A percentile compares a stretch with the other conserved stretches of the same genome.
Evolutionary conservation across 2,113 vertebrate species (phyloP).

Genomic region (Nematolebias whitei): DNA sequence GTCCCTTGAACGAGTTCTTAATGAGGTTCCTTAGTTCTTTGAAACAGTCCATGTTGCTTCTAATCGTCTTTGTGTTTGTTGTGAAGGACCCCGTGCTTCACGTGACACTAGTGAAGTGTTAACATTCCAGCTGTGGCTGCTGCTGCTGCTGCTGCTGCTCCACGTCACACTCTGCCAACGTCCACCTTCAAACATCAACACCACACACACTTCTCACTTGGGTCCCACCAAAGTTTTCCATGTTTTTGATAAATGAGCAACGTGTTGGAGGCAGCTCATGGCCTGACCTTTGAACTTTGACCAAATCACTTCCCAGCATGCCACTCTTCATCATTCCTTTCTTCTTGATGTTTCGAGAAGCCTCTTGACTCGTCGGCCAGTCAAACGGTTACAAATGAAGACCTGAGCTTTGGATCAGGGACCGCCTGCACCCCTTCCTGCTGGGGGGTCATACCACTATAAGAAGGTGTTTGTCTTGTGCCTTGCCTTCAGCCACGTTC

Average conservation of each 20-base stretch:
- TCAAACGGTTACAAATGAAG: slow-evolving; percentile 52
- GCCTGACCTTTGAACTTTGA: slow-evolving; percentile 75
- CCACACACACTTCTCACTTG: slow-evolving; percentile 6
- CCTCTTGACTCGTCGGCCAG: slow-evolving; percentile 73
- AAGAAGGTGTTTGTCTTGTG: slow-evolving; percentile 55
- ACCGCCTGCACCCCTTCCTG: slow-evolving; percentile 25
- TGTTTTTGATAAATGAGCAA: slow-evolving; percentile 14
- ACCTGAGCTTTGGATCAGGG: slow-evolving; percentile 47
- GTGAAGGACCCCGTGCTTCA: not conserved
- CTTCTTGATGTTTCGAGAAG: slow-evolving; percentile 48
- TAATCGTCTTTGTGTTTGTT: not conserved
- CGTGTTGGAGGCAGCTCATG: slow-evolving; percentile 48
- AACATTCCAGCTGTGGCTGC: not conserved
- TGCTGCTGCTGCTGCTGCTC: not conserved
- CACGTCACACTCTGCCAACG: too few species aligned
- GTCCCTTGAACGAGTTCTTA: not conserved
- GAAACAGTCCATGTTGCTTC: not conserved
- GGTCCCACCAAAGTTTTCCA: not conserved
- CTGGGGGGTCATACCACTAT: slow-evolving; percentile 68
- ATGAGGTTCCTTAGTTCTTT: slow-evolving; percentile 13
- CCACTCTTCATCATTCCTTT: slow-evolving; percentile 80
- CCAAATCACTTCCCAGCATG: slow-evolving; percentile 64
- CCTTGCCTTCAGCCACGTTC: slow-evolving; percentile 58
- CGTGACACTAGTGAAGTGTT: not conserved
- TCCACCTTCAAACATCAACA: too few species aligned